Conservation (phyloP, 1,140 invertebrate genomes). For the Homalodisca vitripennis region DNA sequence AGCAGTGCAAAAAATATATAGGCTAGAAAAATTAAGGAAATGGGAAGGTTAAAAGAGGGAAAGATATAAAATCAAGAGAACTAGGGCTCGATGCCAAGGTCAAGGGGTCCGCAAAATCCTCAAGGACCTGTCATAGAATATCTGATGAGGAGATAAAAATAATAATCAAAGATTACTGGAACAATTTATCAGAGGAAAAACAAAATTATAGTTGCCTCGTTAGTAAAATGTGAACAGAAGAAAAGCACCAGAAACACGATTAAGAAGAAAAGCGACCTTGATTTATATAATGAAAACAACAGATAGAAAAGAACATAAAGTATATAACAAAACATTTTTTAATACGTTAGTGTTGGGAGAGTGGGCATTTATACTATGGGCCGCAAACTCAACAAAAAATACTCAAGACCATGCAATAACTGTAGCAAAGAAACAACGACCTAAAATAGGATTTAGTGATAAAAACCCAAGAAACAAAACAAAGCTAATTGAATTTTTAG, state of each 20-base stretch:
- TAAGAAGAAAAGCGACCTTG: too few relatives aligned
- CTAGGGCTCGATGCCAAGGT: neutral
- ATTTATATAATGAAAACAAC: neutral
- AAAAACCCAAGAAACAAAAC: neutral
- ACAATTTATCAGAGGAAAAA: neutral
- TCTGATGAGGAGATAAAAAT: neutral
- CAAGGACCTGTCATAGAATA: neutral
- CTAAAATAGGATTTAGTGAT: neutral
- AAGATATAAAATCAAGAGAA: neutral
- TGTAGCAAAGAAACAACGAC: neutral
- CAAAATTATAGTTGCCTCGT: neutral
- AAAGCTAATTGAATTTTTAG: conserved; percentile 10
- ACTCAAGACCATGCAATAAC: neutral
- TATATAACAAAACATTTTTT: neutral
- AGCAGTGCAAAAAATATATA: too few relatives aligned
- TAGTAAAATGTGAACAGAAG: neutral
- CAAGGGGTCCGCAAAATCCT: neutral
- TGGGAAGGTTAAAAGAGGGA: neutral
- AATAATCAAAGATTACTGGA: neutral
- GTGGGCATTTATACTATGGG: neutral
- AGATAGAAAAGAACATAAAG: neutral
- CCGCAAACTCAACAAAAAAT: neutral
- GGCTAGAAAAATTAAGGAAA: too few relatives aligned
- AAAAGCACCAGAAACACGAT: neutral
- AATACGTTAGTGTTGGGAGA: neutral